phyloP scores from a whole-genome alignment of 2,888 invertebrate species.

The Syritta pipiens region DNA sequence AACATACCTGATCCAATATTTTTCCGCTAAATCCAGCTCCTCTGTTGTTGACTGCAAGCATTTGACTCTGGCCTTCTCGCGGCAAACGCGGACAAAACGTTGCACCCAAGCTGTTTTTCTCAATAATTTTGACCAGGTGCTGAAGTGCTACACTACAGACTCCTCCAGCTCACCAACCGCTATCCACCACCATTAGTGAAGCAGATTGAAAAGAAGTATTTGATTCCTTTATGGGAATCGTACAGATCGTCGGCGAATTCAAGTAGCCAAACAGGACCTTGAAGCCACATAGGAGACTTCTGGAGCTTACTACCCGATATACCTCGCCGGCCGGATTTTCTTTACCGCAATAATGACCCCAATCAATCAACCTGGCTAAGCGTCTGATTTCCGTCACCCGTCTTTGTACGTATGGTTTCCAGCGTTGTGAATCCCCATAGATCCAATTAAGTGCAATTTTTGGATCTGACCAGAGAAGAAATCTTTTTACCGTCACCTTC shows the following conservation, averaged over 20 bases:
- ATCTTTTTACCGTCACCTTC: constrained; percentile 4
- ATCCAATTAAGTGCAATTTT: constrained; percentile 25
- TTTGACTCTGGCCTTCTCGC: not conserved
- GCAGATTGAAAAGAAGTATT: not conserved
- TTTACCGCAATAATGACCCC: constrained; percentile 14
- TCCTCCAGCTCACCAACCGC: too few species aligned
- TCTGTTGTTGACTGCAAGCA: not conserved
- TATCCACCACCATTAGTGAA: too few species aligned
- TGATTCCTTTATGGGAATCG: not conserved
- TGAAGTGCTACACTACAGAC: too few species aligned
- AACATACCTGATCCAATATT: constrained; percentile 18
- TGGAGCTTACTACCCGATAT: not conserved
- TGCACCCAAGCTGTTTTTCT: constrained; percentile 1
- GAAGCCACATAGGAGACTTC: not conserved
- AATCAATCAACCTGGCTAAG: not conserved
- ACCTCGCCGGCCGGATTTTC: constrained; percentile 13
- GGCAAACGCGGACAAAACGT: not conserved
- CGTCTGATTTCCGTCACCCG: not conserved
- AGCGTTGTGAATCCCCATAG: not conserved
- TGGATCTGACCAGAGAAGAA: constrained; percentile 20
- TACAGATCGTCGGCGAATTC: not conserved
- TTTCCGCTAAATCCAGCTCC: not conserved
- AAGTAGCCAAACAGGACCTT: constrained; percentile 1
- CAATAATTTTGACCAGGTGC: not conserved
- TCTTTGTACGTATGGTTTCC: constrained; percentile 14